Conservation (phyloP, 2,113 vertebrate genomes). For the Rhizomys pruinosus region DNA sequence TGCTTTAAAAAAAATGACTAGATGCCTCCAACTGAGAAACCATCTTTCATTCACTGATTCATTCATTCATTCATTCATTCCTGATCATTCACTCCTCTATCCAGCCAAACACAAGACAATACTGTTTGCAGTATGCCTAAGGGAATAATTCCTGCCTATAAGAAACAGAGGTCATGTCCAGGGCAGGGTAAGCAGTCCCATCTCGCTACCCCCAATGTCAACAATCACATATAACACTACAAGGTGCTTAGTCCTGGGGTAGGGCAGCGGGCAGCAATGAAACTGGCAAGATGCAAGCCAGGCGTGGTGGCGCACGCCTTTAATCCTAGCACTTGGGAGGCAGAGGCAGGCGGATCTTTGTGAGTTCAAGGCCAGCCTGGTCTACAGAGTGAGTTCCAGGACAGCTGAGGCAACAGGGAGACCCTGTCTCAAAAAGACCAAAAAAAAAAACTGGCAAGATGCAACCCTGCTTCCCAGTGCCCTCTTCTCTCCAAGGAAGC, state of each 20-base stretch:
- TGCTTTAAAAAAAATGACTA: not conserved
- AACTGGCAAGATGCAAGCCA: too few relatives aligned
- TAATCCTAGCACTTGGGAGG: too few relatives aligned
- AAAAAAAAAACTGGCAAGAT: not conserved
- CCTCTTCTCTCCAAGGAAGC: not conserved
- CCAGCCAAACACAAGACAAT: not conserved
- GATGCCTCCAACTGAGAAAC: constrained; percentile 64
- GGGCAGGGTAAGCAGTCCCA: not conserved
- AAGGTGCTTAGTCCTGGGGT: not conserved
- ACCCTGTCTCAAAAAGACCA: too few relatives aligned
- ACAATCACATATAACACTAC: not conserved
- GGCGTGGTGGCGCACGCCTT: too few relatives aligned
- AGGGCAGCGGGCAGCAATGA: not conserved
- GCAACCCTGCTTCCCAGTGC: not conserved
- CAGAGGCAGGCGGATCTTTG: too few relatives aligned
- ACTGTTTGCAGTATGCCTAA: not conserved
- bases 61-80: constrained; percentile 57
- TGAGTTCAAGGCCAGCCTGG: too few relatives aligned
- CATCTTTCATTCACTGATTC: constrained; percentile 62
- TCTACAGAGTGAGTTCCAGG: too few relatives aligned
- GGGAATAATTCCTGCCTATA: not conserved
- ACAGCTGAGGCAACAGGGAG: too few relatives aligned
- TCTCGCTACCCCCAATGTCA: too few relatives aligned
- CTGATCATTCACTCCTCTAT: constrained; percentile 63
- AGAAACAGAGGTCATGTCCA: not conserved